Conservation (phyloP, 1,140 invertebrate genomes). For the Neelides sp. region DNA sequence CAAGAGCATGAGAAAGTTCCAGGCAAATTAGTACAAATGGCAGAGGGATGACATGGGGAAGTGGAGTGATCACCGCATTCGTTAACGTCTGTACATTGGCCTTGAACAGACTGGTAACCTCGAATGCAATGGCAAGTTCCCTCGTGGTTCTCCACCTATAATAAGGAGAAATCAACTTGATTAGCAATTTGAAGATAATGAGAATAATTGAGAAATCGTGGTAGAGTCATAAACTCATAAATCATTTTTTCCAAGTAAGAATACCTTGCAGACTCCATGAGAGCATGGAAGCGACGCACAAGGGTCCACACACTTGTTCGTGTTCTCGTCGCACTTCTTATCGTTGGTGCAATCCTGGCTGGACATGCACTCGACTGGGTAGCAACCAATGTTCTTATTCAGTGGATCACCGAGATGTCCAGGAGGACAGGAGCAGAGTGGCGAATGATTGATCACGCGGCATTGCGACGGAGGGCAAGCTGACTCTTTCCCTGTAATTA, state of each 20-base stretch:
- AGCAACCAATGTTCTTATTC: slow-evolving; percentile 42
- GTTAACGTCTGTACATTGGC: slow-evolving; percentile 63
- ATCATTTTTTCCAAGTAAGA: background rate
- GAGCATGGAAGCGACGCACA: slow-evolving; percentile 60
- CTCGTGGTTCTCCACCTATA: slow-evolving; percentile 53
- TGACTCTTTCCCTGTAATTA: too few relatives aligned
- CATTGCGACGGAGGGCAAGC: slow-evolving; percentile 59
- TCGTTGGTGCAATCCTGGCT: slow-evolving; percentile 60
- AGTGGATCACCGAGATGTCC: slow-evolving; percentile 67
- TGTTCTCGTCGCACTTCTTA: slow-evolving; percentile 56
- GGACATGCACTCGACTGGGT: slow-evolving; percentile 63
- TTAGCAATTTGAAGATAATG: too few relatives aligned
- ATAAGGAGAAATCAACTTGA: slow-evolving; percentile 34
- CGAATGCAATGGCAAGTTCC: slow-evolving; percentile 57
- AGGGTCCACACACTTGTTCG: slow-evolving; percentile 66
- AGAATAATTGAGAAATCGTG: too few relatives aligned
- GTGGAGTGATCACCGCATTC: slow-evolving; percentile 61
- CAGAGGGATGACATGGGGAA: slow-evolving; percentile 64
- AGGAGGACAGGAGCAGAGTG: slow-evolving; percentile 56
- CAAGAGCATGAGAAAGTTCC: slow-evolving; percentile 65
- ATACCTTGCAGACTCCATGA: slow-evolving; percentile 50
- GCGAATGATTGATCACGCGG: slow-evolving; percentile 52
- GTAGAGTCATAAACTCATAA: slow-evolving; percentile 1
- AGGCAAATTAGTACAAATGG: slow-evolving; percentile 59
- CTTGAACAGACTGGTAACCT: slow-evolving; percentile 51